phyloP scores from a whole-genome alignment of 2,888 invertebrate genomes.

The Salticus scenicus region DNA sequence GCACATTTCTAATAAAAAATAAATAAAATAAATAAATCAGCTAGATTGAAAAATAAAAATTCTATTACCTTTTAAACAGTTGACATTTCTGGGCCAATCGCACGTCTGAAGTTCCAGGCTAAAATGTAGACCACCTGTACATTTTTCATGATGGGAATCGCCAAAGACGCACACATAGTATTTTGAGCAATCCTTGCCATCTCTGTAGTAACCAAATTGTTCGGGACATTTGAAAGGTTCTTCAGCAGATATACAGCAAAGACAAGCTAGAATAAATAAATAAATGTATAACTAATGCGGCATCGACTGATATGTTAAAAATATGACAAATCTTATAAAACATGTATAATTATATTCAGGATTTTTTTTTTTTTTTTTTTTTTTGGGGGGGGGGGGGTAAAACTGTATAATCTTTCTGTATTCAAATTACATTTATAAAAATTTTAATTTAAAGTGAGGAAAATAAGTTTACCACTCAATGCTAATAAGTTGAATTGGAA shows the following conservation, averaged over 20 bases:
- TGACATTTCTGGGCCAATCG: slow-evolving; percentile 96
- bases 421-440: too few relatives aligned
- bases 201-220: slow-evolving; percentile 95
- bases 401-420: too few relatives aligned
- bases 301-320: too few relatives aligned
- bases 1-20: too few relatives aligned
- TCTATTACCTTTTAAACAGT: slow-evolving; percentile 80
- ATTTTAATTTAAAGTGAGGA: too few relatives aligned
- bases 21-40: too few relatives aligned
- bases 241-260: slow-evolving; percentile 37
- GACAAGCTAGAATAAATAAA: slow-evolving; percentile 37
- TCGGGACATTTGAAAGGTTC: slow-evolving; percentile 89
- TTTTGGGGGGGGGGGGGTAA: too few relatives aligned
- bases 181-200: slow-evolving; percentile 92
- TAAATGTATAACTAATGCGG: too few relatives aligned
- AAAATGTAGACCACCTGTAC: slow-evolving; percentile 95
- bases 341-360: not conserved
- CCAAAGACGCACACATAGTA: slow-evolving; percentile 97
- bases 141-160: slow-evolving; percentile 91
- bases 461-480: too few relatives aligned
- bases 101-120: slow-evolving; percentile 96
- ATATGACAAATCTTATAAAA: not conserved
- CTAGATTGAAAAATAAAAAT: too few relatives aligned
- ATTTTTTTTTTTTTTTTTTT: too few relatives aligned
- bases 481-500: too few relatives aligned